Evolutionary conservation across 2,113 vertebrate genomes (phyloP), one percentile per base, ranked within the genome.

Genomic region (Riparia riparia): DNA sequence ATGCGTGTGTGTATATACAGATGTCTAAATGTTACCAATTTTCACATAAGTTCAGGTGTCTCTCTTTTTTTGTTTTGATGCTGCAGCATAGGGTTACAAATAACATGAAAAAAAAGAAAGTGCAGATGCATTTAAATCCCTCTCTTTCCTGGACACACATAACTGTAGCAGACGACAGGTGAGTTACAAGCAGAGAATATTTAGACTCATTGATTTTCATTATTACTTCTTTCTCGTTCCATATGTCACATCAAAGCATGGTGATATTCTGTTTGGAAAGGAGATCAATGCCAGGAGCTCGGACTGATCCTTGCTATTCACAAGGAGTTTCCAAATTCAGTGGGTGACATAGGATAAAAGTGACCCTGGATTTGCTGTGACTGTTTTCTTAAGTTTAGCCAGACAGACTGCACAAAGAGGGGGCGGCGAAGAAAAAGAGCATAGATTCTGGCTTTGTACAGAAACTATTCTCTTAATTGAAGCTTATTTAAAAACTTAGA

Each of bases 181-280:
- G 93, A 94, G 95, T 94, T 97, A 91, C 70, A 89, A 94, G 94
- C 85, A 71, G 94, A 95, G 97, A 97, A 95, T 97, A 95, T 98
- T 97, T 97, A 97, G 96, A 96, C 92, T 92, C 94, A 97, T 97
- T 98, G 98, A 98, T 98, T 98, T 98, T 96, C 94, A 77, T 97
- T 97, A 97, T 97, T 97, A 92, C 95, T 97, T 96, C 96, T 95
- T 98, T 98, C 97, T 97, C 83, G 89, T 97, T 97, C 97, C 94
- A 83, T 96, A 97, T 97, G 95, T 97, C 97, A 96, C 97, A 97
- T 97, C 96, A 98, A 98, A 97, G 95, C 51, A 11, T 58, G 82
- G 71, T 82, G 58, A 25, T 93, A 69, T 89, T 95, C 83, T 92
- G 80, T 96, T 97, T 93, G 95, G 97, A 97, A 97, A 97, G 93